A percentile compares a stretch with the other conserved stretches of the same genome.
phyloP scores from a whole-genome alignment of 2,113 vertebrate genomes.

The Corydoras sp. region DNA sequence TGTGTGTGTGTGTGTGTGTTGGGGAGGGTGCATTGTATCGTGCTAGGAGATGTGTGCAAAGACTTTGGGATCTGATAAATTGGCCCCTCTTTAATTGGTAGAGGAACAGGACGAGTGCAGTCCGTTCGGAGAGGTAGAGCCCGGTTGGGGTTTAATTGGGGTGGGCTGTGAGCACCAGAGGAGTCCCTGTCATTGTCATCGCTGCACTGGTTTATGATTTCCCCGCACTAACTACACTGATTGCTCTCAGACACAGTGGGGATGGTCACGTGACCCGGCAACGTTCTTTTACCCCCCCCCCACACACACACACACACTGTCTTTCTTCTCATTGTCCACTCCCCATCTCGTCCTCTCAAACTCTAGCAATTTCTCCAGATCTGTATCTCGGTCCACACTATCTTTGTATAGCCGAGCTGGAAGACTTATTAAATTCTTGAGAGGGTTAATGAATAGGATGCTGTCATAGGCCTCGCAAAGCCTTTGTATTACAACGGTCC shows the following conservation, averaged over 20 bases:
- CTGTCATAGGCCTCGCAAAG: slow-evolving; percentile 38
- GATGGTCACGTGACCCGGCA: slow-evolving; percentile 14
- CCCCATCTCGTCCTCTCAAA: slow-evolving; percentile 13
- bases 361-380: slow-evolving; percentile 21
- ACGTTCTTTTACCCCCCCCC: neutral
- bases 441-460: slow-evolving; percentile 46
- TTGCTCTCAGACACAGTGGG: slow-evolving; percentile 4
- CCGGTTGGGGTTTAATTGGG: slow-evolving; percentile 50
- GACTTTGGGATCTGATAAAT: slow-evolving; percentile 56
- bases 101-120: slow-evolving; percentile 25
- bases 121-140: slow-evolving; percentile 35
- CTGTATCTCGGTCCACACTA: slow-evolving; percentile 29
- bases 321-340: slow-evolving; percentile 5
- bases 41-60: slow-evolving; percentile 51
- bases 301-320: slow-evolving; percentile 2
- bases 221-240: neutral
- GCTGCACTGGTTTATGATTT: slow-evolving; percentile 31
- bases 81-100: slow-evolving; percentile 52
- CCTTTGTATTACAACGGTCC: slow-evolving; percentile 39
- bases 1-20: slow-evolving; percentile 42
- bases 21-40: slow-evolving; percentile 39
- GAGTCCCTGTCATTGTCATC: slow-evolving; percentile 49
- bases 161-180: slow-evolving; percentile 35
- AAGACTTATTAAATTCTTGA: slow-evolving; percentile 43
- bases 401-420: slow-evolving; percentile 19